phyloP scores from a whole-genome alignment of 1,140 invertebrate species.

The Linepithema humile region DNA sequence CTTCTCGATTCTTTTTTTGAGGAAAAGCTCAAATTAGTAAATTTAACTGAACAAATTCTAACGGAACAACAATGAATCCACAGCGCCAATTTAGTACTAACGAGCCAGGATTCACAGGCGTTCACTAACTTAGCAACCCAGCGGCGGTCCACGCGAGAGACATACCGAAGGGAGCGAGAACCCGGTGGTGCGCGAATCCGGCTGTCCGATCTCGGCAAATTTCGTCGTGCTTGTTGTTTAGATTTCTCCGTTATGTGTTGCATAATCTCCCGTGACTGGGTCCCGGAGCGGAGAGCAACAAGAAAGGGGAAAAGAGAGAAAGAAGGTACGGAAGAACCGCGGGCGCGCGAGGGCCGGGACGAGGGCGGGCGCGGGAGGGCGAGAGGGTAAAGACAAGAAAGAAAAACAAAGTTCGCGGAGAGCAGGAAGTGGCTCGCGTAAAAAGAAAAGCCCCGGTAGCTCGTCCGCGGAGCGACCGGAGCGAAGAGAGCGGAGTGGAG shows the following conservation, averaged over 20 bases:
- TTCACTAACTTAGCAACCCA: not conserved
- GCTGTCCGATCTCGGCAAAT: slow-evolving; percentile 22
- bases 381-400: slow-evolving; percentile 68
- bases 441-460: slow-evolving; percentile 78
- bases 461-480: slow-evolving; percentile 69
- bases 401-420: slow-evolving; percentile 78
- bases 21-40: not conserved
- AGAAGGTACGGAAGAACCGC: slow-evolving; percentile 54
- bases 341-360: not conserved
- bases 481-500: slow-evolving; percentile 78
- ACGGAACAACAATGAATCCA: not conserved
- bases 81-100: not conserved
- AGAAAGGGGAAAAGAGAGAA: slow-evolving; percentile 65
- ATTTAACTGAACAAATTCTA: not conserved
- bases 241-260: slow-evolving; percentile 73
- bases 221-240: slow-evolving; percentile 67
- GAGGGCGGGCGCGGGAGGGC: slow-evolving; percentile 16
- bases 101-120: not conserved
- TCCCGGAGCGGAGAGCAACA: slow-evolving; percentile 50
- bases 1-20: not conserved
- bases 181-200: slow-evolving; percentile 28
- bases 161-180: not conserved
- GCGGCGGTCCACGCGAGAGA: not conserved
- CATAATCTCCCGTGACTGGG: slow-evolving; percentile 65
- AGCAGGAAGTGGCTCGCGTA: slow-evolving; percentile 78